Base-by-base conservation (phyloP, 2,888 invertebrate genomes). In the Halictus quadricinctus region DNA sequence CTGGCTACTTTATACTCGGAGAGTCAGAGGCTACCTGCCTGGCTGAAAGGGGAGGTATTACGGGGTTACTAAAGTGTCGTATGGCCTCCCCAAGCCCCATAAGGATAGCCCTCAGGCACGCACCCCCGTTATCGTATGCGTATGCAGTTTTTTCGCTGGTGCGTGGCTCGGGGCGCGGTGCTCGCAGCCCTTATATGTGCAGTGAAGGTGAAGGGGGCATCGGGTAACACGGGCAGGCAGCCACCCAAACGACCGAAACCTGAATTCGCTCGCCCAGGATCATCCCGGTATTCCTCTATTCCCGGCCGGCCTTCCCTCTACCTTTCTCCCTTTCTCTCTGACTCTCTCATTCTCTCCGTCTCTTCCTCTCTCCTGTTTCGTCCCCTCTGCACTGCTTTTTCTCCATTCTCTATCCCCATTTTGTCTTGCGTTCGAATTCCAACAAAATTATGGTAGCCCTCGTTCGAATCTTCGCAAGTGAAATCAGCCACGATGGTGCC, bases 151-250 rank as follows among this genome's bases (percentile, higher is more conserved):
- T 87, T 87, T 87, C 90, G 91, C 91, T 91, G 92, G 92, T 93
- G 92, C 93, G 93, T 93, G 93, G 93, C 92, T 92, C 92, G 92
- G 93, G 93, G 92, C 64, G 29, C 25, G 64, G 64, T 64, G 64
- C 80, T 89, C 74, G 93, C 92, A 92, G 92, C 92, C 94, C 94
- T 93, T 94, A 94, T 92, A 89, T 90, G 91, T 93, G 93, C 93
- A 93, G 92, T 92, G 92, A 94, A 94, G 94, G 94, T 94, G 94
- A 94, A 94, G 92, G 94, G 93, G 94, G 94, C 94, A 94, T 94
- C 92, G 92, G 93, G 94, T 94, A 94, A 93, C 94, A 93, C 94
- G 89, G 91, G 91, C 92, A 93, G 93, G 91, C 91, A 93, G 92
- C 88, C 91, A 90, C 88, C 89, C 89, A 90, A 91, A 90, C 90